Evolutionary conservation across 2,113 vertebrate species (phyloP), one percentile per base, ranked within the genome.

Genomic region (Indicator maculatus): DNA sequence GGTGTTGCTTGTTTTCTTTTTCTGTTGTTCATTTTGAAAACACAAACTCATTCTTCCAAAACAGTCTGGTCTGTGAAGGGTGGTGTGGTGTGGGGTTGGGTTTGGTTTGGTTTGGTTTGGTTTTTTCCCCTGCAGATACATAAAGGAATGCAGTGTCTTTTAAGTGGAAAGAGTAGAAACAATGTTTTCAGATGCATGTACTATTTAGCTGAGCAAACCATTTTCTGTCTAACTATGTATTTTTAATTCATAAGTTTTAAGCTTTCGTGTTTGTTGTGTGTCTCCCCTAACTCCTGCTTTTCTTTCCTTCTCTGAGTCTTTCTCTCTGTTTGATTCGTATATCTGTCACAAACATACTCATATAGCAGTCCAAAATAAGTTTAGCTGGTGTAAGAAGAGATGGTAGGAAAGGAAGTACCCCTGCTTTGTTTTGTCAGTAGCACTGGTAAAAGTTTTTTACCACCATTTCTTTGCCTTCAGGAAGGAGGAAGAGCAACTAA

Each of bases 311-410:
- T 17, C 1, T 18, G 64, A 83, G 83, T 52, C 69, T 71, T 67
- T 93, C 69, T 93, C 95, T 94, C 60, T 88, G 79, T 95, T 96
- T 95, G 85, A 31, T 91, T 61, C 36, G 45, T 77, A 23, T 92
- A 56, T 80, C 70, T 83, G 90, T 88, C 79, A 90, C 52, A 91
- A 83, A 83, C 60, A 74, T 45, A 56, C 90, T 77, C 79, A 88
- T 90, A 81, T 88, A 93, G 69, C 60, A 88, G 39, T 86, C 88
- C n/a, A 74, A 82, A 92, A 31, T 78, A 95, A 71, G 52, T 88
- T 88, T 27, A 71, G 76, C 52, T 83, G 56, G 44, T 90, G 75
- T 88, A 83, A 72, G 60, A 95, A 86, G 75, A 80, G 56, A 21
- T 38, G 2, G 1, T 55, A 76, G 56, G 84, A 80, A 88, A 80